These are phyloP conservation scores for Parnassius apollo DNA, from an alignment of 2,888 invertebrate genomes.

Conservation along the genomic window DNA sequence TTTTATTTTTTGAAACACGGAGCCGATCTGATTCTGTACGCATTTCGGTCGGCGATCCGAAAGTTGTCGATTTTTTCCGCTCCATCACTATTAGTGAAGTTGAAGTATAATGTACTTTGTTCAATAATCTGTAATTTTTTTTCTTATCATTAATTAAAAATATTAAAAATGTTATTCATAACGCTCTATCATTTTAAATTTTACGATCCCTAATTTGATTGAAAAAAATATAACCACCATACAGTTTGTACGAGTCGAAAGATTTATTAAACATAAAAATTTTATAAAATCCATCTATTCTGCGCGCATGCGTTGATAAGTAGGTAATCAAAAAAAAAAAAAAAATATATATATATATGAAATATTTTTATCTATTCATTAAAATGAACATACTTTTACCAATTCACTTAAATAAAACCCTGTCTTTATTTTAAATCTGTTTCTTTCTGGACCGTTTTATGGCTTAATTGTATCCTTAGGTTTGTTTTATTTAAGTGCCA, in stretches of 20 bases:
- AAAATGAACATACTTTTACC: slow-evolving; percentile 13
- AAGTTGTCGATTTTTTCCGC: not conserved
- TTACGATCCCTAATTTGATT: no score
- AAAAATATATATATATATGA: no score
- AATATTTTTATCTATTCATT: no score
- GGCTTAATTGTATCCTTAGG: slow-evolving; percentile 19
- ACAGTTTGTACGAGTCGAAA: no score
- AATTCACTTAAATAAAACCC: slow-evolving; percentile 20
- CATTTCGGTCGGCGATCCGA: slow-evolving; percentile 2
- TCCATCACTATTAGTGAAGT: not conserved
- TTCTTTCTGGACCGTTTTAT: slow-evolving; percentile 12
- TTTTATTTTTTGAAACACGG: slow-evolving; percentile 40
- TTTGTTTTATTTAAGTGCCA: slow-evolving; percentile 15
- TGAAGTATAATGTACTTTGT: not conserved
- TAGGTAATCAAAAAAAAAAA: no score
- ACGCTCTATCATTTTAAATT: no score
- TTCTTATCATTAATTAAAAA: not conserved
- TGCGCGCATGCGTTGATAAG: no score
- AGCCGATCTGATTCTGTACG: slow-evolving; percentile 13
- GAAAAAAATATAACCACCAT: no score
- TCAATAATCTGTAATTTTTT: not conserved
- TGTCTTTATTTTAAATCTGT: slow-evolving; percentile 11
- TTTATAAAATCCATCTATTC: no score
- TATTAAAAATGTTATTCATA: no score
- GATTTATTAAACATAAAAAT: no score